A percentile compares a stretch with the other conserved stretches of the same genome.
These are phyloP conservation scores for Molossus alvarezi DNA, from an alignment of 2,797 vertebrate species.

Conservation along the genomic window DNA sequence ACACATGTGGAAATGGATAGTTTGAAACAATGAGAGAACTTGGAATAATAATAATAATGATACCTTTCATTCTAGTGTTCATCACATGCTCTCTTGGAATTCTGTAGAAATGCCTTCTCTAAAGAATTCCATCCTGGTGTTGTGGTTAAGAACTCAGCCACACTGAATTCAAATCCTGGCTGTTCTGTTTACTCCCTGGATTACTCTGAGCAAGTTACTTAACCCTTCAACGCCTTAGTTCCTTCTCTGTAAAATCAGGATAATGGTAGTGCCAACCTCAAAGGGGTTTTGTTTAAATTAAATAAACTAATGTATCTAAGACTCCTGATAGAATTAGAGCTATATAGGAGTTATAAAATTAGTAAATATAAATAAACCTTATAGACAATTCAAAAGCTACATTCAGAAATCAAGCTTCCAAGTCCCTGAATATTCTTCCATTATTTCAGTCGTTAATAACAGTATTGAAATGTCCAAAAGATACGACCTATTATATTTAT, in stretches of 20 bases:
- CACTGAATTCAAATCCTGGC: neutral
- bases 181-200: neutral
- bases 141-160: neutral
- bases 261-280: neutral
- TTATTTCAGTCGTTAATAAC: constrained; percentile 61
- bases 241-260: neutral
- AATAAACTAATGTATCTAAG: neutral
- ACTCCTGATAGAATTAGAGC: neutral
- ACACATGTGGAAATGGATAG: neutral
- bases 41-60: neutral
- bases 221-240: neutral
- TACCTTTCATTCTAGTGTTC: neutral
- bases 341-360: constrained; percentile 29
- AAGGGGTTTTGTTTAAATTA: neutral
- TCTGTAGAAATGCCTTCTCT: neutral
- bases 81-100: neutral
- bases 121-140: neutral
- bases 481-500: constrained; percentile 73
- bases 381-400: neutral
- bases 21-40: neutral
- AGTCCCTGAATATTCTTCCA: constrained; percentile 3
- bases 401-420: constrained; percentile 30
- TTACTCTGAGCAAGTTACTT: neutral
- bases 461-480: constrained; percentile 64
- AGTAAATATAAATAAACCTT: neutral